A percentile compares a stretch with the other conserved stretches of the same genome.
phyloP scores from a whole-genome alignment of 1,140 invertebrate genomes.

The Andrena cerasifolii region DNA sequence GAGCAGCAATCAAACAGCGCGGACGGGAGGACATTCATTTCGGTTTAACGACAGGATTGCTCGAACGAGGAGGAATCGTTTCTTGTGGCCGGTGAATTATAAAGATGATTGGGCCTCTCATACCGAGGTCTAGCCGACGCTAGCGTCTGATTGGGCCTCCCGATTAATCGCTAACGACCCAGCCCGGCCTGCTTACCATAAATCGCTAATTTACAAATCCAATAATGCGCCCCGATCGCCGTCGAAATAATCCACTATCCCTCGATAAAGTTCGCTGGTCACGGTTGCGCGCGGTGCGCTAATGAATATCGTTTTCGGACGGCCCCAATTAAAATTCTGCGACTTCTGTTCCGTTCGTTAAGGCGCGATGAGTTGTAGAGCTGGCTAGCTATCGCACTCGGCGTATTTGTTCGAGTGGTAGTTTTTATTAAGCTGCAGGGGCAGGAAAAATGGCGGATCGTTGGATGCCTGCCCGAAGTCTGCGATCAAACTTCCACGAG shows the following conservation, averaged over 20 bases:
- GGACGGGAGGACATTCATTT: conserved; percentile 15
- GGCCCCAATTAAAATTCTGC: conserved; percentile 51
- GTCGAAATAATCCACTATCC: conserved; percentile 45
- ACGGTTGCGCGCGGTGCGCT: not conserved
- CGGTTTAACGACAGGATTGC: conserved; percentile 24
- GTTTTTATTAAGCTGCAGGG: not conserved
- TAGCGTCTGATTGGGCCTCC: conserved; percentile 51
- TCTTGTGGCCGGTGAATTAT: conserved; percentile 32
- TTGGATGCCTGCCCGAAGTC: not conserved
- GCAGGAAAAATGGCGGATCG: not conserved
- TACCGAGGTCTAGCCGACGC: no score
- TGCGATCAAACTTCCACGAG: not conserved
- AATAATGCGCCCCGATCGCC: conserved; percentile 15
- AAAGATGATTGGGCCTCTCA: not conserved
- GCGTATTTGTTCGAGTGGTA: not conserved
- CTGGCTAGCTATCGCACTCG: no score
- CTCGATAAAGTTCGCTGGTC: conserved; percentile 22
- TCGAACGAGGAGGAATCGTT: not conserved
- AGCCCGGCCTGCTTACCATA: conserved; percentile 37
- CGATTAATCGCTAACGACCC: conserved; percentile 60
- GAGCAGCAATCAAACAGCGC: conserved; percentile 30
- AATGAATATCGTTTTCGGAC: conserved; percentile 30
- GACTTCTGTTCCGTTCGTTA: conserved; percentile 11
- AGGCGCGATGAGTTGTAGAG: not conserved
- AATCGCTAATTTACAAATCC: conserved; percentile 57